A percentile compares a stretch with the other conserved stretches of the same genome.
These are phyloP conservation scores for Drosophila monieri DNA, from an alignment of 2,888 invertebrate species.

Conservation along the genomic window DNA sequence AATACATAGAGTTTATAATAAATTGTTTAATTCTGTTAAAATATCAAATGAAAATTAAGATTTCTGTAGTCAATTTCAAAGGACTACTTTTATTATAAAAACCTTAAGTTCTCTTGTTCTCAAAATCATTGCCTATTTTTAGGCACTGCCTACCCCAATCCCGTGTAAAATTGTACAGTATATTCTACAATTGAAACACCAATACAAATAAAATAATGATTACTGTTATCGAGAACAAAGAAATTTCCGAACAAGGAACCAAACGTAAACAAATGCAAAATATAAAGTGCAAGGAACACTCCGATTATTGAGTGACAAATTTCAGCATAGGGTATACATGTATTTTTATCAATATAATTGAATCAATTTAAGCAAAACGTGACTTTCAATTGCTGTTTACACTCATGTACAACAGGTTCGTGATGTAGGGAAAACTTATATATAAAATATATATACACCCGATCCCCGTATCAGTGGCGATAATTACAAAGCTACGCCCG, in stretches of 20 bases:
- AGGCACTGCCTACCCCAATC: background rate
- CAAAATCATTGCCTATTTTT: constrained; percentile 19
- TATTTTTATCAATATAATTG: constrained; percentile 31
- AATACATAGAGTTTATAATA: too few species aligned
- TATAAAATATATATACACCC: background rate
- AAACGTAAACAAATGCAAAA: constrained; percentile 16
- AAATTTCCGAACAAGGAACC: constrained; percentile 2
- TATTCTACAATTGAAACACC: background rate
- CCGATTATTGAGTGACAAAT: constrained; percentile 21
- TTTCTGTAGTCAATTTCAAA: too few species aligned
- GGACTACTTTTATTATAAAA: too few species aligned
- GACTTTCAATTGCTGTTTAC: constrained; percentile 44
- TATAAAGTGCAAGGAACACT: constrained; percentile 7
- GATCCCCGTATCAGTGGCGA: constrained; percentile 51
- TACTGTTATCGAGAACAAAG: constrained; percentile 22
- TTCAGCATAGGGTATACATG: constrained; percentile 14
- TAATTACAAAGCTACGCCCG: constrained; percentile 45
- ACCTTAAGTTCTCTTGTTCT: too few species aligned
- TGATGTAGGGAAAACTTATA: background rate
- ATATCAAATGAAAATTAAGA: too few species aligned
- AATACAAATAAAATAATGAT: background rate
- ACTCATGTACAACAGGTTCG: constrained; percentile 21
- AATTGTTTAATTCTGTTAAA: too few species aligned
- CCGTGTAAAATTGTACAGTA: constrained; percentile 3
- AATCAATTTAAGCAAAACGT: constrained; percentile 54